Base-by-base conservation (phyloP, 2,797 vertebrate species). In the Amazonetta brasiliensis region DNA sequence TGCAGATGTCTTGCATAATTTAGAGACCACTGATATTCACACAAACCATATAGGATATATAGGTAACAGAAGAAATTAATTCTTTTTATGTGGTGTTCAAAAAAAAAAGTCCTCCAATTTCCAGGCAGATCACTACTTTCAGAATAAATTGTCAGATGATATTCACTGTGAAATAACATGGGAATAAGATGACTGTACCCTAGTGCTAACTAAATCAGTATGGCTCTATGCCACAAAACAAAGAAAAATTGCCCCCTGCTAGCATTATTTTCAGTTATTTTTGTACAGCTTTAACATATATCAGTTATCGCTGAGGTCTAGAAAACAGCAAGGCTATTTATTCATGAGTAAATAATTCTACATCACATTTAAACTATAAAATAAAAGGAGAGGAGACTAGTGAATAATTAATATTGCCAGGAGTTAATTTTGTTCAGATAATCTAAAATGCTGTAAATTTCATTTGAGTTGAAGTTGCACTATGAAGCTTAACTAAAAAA, bases 321-420 rank as follows among this genome's bases (percentile, higher is more conserved):
- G 72, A 91, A 95, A 81, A 1, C 43, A 56, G 56, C 52, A 63
- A 66, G 50, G n/a, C 37, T 87, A 64, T 84, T 95, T 84, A 89
- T 39, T 76, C 63, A 75, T 30, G 41, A 91, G 52, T 74, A 94
- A 90, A 82, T 89, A 86, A 67, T 84, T 75, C 68, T 75, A 90
- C 46, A 37, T 88, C 74, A 88, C 35, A 77, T 66, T 87, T 77
- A 88, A 94, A 93, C 37, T 54, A 31, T 52, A 83, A 95, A 95
- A 84, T 67, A 18, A 35, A 78, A 78, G 14, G 25, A 92, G 25
- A 26, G 73, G 17, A 69, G 85, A 33, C 41, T 78, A 73, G 37
- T 87, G 68, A 91, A 68, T 91, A 90, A 85, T 81, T 94, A 72
- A 73, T 33, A 69, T 59, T 76, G 92, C n/a, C 41, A 89, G 83